These are phyloP conservation scores for Vulpes lagopus DNA, from an alignment of 2,113 vertebrate genomes.

Conservation along the genomic window DNA sequence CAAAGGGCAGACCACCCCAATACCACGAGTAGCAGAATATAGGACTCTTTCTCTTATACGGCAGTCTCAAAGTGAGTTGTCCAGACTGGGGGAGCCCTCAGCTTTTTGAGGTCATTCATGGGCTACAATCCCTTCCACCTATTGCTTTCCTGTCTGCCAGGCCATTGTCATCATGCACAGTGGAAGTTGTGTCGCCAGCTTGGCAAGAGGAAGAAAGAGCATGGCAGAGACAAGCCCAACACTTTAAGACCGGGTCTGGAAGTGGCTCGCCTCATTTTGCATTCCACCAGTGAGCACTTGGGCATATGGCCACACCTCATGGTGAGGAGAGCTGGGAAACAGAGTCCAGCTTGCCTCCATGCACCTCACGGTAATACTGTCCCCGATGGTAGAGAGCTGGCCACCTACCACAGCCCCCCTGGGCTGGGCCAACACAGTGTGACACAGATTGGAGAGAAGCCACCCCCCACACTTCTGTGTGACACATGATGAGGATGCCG, in stretches of 20 bases:
- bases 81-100: background rate
- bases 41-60: background rate
- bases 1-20: background rate
- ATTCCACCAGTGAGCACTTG: too few relatives aligned
- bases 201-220: background rate
- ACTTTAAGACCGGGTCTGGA: background rate
- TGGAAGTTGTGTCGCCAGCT: background rate
- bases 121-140: background rate
- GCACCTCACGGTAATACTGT: too few relatives aligned
- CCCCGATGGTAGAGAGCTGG: background rate
- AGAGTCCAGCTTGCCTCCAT: background rate
- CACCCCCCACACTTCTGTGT: background rate
- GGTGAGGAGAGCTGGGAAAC: background rate
- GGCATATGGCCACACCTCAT: background rate
- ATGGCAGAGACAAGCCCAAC: background rate
- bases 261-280: background rate
- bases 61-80: background rate
- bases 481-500: fast-evolving
- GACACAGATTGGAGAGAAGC: background rate
- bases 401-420: background rate
- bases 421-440: background rate
- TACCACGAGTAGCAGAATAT: fast-evolving
- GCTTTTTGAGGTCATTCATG: background rate
- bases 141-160: background rate
- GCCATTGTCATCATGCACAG: background rate